A percentile compares a stretch with the other conserved stretches of the same genome.
These are phyloP conservation scores for Maconellicoccus hirsutus DNA, from an alignment of 1,140 invertebrate species.

Conservation along the genomic window DNA sequence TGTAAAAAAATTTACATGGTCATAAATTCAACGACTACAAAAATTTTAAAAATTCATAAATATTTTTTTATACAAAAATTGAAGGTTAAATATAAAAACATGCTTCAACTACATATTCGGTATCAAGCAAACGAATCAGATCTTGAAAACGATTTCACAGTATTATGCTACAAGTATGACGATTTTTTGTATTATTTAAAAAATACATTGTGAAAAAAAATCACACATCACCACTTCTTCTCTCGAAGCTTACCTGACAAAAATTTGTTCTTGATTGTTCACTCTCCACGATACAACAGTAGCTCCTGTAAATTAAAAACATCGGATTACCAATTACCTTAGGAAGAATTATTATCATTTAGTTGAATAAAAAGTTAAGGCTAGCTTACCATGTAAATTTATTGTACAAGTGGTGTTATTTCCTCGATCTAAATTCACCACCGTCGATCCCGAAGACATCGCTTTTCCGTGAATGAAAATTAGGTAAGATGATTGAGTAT, in stretches of 20 bases:
- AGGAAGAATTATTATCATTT: neutral
- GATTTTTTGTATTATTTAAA: too few species aligned
- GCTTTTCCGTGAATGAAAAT: neutral
- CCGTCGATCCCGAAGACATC: constrained; percentile 79
- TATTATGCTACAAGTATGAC: too few species aligned
- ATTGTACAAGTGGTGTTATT: constrained; percentile 91
- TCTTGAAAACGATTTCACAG: too few species aligned
- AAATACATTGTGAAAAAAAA: too few species aligned
- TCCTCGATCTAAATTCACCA: constrained; percentile 82
- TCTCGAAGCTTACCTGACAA: constrained; percentile 73
- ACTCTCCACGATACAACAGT: constrained; percentile 89
- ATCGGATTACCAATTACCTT: neutral
- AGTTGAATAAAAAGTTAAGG: neutral
- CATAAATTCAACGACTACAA: too few species aligned
- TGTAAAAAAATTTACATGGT: too few species aligned
- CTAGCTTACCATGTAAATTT: constrained; percentile 71
- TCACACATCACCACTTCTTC: too few species aligned
- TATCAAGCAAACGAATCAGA: too few species aligned
- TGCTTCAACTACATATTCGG: too few species aligned
- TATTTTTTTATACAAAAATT: too few species aligned
- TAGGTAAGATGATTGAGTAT: neutral
- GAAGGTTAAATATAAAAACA: too few species aligned
- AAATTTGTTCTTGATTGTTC: constrained; percentile 87
- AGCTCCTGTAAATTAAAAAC: constrained; percentile 54
- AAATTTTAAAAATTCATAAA: too few species aligned